A percentile compares a stretch with the other conserved stretches of the same genome.
These are phyloP conservation scores for Cynopterus sphinx DNA, from an alignment of 2,797 vertebrate genomes.

Conservation along the genomic window DNA sequence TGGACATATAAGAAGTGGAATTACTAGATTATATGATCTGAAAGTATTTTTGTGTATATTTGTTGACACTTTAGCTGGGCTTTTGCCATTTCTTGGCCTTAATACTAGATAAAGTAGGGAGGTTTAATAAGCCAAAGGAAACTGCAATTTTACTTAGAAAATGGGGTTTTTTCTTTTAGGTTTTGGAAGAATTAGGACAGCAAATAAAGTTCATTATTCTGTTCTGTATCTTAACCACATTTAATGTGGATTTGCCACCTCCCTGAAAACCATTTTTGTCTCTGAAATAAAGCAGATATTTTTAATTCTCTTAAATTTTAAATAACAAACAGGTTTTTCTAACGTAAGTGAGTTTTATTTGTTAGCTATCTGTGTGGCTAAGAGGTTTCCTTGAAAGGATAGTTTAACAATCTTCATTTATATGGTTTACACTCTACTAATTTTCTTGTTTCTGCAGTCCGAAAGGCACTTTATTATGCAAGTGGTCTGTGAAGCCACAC, in stretches of 20 bases:
- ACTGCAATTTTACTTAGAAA: conserved; percentile 14
- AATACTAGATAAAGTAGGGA: not conserved
- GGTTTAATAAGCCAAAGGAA: not conserved
- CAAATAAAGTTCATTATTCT: not conserved
- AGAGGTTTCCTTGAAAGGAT: not conserved
- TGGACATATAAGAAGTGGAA: not conserved
- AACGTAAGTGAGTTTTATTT: not conserved
- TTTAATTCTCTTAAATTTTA: conserved; percentile 29
- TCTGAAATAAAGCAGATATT: not conserved
- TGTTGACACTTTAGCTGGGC: not conserved
- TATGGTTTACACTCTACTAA: not conserved
- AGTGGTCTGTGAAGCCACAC: conserved; percentile 98
- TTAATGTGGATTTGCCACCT: not conserved
- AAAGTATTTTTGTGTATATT: not conserved
- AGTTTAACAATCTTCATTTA: not conserved
- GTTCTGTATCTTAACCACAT: not conserved
- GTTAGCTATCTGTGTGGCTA: not conserved
- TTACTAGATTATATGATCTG: not conserved
- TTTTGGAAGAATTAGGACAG: not conserved
- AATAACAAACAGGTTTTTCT: conserved; percentile 5
- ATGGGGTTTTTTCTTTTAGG: not conserved
- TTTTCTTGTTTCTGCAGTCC: conserved; percentile 86
- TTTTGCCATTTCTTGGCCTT: not conserved
- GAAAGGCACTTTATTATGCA: conserved; percentile 99
- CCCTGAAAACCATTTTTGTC: not conserved